Conservation (phyloP, 2,113 vertebrate species). For the Archilochus colubris region DNA sequence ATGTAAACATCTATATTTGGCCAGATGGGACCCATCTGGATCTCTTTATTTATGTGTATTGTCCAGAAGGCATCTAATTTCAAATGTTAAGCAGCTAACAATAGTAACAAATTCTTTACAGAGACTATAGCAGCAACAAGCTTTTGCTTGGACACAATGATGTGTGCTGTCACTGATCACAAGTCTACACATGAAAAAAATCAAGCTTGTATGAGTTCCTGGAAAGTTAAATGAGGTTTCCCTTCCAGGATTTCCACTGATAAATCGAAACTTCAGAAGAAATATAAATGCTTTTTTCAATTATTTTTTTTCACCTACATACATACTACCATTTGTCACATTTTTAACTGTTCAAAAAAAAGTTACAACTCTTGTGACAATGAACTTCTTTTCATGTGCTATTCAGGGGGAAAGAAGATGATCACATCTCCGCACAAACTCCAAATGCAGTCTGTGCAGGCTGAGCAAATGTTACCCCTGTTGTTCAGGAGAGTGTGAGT, state of each 20-base stretch:
- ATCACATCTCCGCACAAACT: background rate
- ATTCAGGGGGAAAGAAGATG: background rate
- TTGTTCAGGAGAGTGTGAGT: background rate
- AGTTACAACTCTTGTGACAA: background rate
- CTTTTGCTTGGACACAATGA: background rate
- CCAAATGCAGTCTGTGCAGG: background rate
- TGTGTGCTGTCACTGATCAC: background rate
- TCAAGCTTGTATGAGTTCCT: background rate
- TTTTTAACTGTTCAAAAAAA: background rate
- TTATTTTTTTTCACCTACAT: background rate
- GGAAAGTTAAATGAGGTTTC: background rate
- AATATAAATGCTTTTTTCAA: background rate
- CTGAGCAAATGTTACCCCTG: background rate
- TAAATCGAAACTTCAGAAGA: background rate
- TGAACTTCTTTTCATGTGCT: background rate
- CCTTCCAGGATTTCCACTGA: background rate
- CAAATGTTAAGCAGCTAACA: conserved; percentile 50
- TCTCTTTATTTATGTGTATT: conserved; percentile 34
- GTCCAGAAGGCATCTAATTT: conserved; percentile 48
- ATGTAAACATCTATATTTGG: conserved; percentile 55
- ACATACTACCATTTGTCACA: background rate
- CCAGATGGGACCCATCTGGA: conserved; percentile 25
- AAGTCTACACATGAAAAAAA: background rate
- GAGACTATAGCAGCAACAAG: background rate
- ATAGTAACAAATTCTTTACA: conserved; percentile 44